Evolutionary conservation across 2,888 invertebrate genomes (phyloP).

Genomic region (Hydroisotoma schaefferi): DNA sequence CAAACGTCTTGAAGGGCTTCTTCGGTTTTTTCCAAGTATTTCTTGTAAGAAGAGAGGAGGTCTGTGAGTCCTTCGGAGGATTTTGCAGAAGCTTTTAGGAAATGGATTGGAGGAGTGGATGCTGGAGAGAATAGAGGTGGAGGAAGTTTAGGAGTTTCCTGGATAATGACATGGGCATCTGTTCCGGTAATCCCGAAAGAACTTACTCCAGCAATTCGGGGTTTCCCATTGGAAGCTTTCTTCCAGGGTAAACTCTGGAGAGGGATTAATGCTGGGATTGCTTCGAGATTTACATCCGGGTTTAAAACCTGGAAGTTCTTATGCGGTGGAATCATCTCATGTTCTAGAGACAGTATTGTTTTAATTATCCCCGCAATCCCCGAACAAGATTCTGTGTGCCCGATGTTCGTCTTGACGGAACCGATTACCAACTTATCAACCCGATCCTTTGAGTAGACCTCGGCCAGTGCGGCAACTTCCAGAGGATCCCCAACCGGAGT

Average conservation of each 20-base stretch:
- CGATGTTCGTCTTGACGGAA: conserved; percentile 25
- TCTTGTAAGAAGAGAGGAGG: conserved; percentile 12
- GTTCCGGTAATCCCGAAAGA: conserved; percentile 20
- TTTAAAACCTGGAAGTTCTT: conserved; percentile 20
- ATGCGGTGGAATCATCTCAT: conserved; percentile 22
- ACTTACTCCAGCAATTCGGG: conserved; percentile 13
- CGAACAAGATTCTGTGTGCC: conserved; percentile 24
- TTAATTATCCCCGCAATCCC: conserved; percentile 31
- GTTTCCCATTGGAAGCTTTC: neutral
- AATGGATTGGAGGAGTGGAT: neutral
- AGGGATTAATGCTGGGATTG: conserved; percentile 22
- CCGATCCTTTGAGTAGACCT: conserved; percentile 16
- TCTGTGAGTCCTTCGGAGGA: conserved; percentile 21
- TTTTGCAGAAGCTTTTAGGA: conserved; percentile 27
- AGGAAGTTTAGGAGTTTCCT: conserved; percentile 10
- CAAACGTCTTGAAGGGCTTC: conserved; percentile 2
- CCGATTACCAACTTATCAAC: conserved; percentile 15
- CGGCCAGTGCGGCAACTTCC: conserved; percentile 20
- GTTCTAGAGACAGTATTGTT: conserved; percentile 19
- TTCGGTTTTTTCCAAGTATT: conserved; percentile 5
- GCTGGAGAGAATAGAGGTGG: neutral
- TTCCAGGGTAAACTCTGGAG: conserved; percentile 13
- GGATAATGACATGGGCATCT: conserved; percentile 16
- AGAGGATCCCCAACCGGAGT: conserved; percentile 26
- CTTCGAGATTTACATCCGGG: conserved; percentile 16